Base-by-base conservation (phyloP, 2,888 invertebrate species). In the Pandemis heparana region DNA sequence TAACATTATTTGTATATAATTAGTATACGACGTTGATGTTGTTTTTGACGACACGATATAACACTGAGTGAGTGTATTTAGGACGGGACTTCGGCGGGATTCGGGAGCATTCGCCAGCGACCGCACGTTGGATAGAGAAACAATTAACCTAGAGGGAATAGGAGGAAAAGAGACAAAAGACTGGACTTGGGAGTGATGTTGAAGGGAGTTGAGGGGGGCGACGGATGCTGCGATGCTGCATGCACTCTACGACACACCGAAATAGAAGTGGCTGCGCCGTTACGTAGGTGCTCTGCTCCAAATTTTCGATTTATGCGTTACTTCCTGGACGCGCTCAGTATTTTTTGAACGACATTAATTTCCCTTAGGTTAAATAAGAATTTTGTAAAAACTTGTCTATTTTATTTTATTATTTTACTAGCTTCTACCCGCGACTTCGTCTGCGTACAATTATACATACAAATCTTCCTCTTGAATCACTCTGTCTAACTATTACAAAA, bases 221-320 rank as follows among this genome's bases (percentile, higher is more conserved):
- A 86, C 91, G 91, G 91, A 92, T 90, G 90, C 89, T 89, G 90
- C 61, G 66, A 32, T 32, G 23, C 53, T 67, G 82, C 81, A 84
- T 74, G 69, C 73, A 69, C 69, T 69, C 69, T 69, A 48, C 83
- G 79, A 78, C 77, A 83, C 80, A 87, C 87, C 85, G 82, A 92
- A 92, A 92, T 92, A 92, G 91, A 90, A 83, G 82, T 81, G 79
- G 85, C 82, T 83, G 83, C 81, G 85, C 81, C 86, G 88, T 86
- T 85, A 83, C 79, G 79, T 81, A 73, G 79, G 81, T 79, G 80
- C 79, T 79, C 81, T 84, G 90, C 82, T 87, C 89, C 84, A 90
- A 86, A 89, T 89, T 89, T 90, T 87, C 85, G 82, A 89, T 90
- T 87, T 87, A 89, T 87, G 82, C 80, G 80, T 84, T 87, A 87